phyloP scores from a whole-genome alignment of 2,113 vertebrate genomes.

The Oreochromis niloticus region DNA sequence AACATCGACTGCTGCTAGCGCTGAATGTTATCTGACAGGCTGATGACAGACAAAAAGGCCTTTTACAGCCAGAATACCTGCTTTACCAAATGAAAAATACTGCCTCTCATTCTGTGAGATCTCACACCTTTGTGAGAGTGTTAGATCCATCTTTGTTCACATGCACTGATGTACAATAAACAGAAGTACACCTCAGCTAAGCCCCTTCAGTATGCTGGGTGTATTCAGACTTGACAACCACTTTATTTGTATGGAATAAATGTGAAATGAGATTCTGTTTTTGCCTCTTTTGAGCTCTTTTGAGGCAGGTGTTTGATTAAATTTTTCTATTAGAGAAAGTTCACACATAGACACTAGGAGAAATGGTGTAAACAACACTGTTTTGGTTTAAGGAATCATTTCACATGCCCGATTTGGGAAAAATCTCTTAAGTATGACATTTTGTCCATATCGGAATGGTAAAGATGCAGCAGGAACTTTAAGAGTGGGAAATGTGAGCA shows the following conservation, averaged over 20 bases:
- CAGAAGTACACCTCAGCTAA: not conserved
- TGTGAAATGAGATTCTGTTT: not conserved
- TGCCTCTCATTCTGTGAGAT: not conserved
- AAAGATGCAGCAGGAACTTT: not conserved
- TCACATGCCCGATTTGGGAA: not conserved
- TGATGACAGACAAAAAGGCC: not conserved
- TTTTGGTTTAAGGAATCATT: not conserved
- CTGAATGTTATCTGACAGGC: not conserved
- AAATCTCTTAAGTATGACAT: not conserved
- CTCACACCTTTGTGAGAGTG: not conserved
- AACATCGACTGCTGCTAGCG: not conserved
- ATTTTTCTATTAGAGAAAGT: not conserved
- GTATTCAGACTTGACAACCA: not conserved
- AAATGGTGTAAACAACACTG: not conserved
- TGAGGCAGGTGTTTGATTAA: not conserved
- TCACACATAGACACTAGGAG: not conserved
- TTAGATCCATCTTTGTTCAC: not conserved
- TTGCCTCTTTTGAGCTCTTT: not conserved
- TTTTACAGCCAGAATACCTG: not conserved
- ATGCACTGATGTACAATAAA: not conserved
- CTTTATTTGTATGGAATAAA: not conserved
- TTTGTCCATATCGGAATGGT: not conserved
- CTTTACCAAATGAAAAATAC: not conserved
- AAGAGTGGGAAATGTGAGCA: not conserved
- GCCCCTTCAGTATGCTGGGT: not conserved